A percentile compares a stretch with the other conserved stretches of the same genome.
Conservation (phyloP, 2,797 vertebrate genomes). For the Furcifer pardalis region DNA sequence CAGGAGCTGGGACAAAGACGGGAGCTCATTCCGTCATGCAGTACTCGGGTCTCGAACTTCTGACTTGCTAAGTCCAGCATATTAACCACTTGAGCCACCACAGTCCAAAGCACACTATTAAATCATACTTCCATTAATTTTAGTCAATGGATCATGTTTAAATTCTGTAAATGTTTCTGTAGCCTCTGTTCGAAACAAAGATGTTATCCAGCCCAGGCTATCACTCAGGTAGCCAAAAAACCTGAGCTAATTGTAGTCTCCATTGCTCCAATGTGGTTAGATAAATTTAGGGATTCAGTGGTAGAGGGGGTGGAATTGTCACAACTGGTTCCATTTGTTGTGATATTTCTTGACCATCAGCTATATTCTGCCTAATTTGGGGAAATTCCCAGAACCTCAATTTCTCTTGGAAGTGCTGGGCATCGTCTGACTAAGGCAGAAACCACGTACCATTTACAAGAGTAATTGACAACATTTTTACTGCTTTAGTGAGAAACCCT, state of each 20-base stretch:
- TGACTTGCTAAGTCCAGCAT: no score
- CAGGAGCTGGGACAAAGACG: no score
- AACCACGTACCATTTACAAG: no score
- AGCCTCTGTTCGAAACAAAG: neutral
- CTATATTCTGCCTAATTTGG: neutral
- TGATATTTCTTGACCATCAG: neutral
- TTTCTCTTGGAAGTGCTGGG: neutral
- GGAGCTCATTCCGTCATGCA: no score
- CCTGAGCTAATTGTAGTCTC: no score
- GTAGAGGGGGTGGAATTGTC: no score
- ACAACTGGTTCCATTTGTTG: neutral
- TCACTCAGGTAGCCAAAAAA: neutral
- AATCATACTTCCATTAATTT: neutral
- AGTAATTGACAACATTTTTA: neutral
- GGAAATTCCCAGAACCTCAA: neutral
- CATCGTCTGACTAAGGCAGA: neutral
- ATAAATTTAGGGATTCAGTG: neutral
- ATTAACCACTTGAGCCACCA: no score
- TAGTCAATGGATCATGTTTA: neutral
- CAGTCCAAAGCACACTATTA: neutral
- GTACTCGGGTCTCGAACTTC: no score
- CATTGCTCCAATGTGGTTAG: neutral
- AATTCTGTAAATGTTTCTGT: neutral
- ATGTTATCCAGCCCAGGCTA: neutral
- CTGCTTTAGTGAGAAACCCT: neutral